Conservation (phyloP, 2,113 vertebrate genomes). For the Arvicanthis niloticus region DNA sequence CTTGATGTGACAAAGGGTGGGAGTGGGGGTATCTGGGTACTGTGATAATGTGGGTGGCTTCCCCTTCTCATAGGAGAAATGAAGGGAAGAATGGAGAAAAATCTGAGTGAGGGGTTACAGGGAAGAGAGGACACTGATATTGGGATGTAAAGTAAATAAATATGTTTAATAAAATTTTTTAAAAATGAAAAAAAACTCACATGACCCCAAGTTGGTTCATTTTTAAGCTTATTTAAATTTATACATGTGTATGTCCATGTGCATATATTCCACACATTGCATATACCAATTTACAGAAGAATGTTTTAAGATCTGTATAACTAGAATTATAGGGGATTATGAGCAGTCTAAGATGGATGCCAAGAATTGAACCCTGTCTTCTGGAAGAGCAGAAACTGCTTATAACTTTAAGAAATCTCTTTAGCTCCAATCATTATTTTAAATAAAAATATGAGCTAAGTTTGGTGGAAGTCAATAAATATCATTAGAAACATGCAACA, state of each 20-base stretch:
- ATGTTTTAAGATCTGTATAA: not conserved
- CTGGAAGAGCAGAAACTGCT: not conserved
- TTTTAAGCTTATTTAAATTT: not conserved
- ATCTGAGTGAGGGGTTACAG: too few relatives aligned
- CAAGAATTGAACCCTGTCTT: not conserved
- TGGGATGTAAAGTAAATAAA: too few relatives aligned
- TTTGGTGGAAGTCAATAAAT: not conserved
- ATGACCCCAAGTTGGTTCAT: not conserved
- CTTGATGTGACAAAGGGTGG: too few relatives aligned
- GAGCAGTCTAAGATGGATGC: not conserved
- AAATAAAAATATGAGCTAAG: not conserved
- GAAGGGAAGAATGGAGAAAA: too few relatives aligned
- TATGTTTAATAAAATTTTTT: too few relatives aligned
- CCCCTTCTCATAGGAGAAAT: too few relatives aligned
- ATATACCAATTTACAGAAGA: not conserved
- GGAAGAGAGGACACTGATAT: too few relatives aligned
- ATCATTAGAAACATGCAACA: not conserved
- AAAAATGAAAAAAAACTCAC: not conserved
- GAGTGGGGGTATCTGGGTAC: too few relatives aligned
- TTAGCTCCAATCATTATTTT: not conserved
- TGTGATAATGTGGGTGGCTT: too few relatives aligned
- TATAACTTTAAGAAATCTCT: not conserved
- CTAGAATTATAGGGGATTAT: not conserved
- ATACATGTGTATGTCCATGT: not conserved
- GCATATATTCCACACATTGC: not conserved